phyloP scores from a whole-genome alignment of 2,888 invertebrate genomes.

The Leucania comma region DNA sequence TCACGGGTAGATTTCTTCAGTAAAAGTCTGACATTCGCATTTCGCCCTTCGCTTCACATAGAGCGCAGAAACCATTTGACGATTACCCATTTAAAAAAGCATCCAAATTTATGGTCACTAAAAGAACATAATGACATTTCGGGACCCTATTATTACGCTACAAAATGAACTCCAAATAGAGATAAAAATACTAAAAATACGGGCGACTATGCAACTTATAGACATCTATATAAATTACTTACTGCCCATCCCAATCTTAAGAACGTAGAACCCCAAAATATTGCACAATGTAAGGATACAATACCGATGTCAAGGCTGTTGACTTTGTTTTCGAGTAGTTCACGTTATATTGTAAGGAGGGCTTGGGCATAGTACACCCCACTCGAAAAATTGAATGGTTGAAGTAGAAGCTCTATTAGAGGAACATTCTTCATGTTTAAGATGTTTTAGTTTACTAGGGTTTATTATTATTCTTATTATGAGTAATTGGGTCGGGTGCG shows the following conservation, averaged over 20 bases:
- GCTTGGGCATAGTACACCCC: slow-evolving; percentile 71
- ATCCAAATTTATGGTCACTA: too few species aligned
- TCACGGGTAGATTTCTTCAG: too few species aligned
- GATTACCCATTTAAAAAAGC: too few species aligned
- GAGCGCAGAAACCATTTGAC: too few species aligned
- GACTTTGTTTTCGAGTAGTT: slow-evolving; percentile 80
- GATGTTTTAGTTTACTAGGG: slow-evolving; percentile 69
- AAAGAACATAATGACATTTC: not conserved
- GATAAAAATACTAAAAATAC: slow-evolving; percentile 24
- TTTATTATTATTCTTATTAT: slow-evolving; percentile 61
- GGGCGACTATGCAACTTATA: slow-evolving; percentile 21
- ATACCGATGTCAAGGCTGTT: slow-evolving; percentile 75
- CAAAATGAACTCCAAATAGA: slow-evolving; percentile 18
- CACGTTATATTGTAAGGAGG: slow-evolving; percentile 70
- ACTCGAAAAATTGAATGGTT: slow-evolving; percentile 78
- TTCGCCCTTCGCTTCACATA: too few species aligned
- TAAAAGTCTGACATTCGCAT: too few species aligned
- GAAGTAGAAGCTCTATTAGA: slow-evolving; percentile 73
- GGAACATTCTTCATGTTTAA: slow-evolving; percentile 76
- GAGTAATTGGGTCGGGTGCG: slow-evolving; percentile 67
- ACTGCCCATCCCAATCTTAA: slow-evolving; percentile 8
- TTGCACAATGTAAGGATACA: slow-evolving; percentile 59
- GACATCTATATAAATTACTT: not conserved
- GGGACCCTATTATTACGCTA: slow-evolving; percentile 4
- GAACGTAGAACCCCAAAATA: slow-evolving; percentile 42